Conservation (phyloP, 2,888 invertebrate species). For the Torymus aiolomorphi region DNA sequence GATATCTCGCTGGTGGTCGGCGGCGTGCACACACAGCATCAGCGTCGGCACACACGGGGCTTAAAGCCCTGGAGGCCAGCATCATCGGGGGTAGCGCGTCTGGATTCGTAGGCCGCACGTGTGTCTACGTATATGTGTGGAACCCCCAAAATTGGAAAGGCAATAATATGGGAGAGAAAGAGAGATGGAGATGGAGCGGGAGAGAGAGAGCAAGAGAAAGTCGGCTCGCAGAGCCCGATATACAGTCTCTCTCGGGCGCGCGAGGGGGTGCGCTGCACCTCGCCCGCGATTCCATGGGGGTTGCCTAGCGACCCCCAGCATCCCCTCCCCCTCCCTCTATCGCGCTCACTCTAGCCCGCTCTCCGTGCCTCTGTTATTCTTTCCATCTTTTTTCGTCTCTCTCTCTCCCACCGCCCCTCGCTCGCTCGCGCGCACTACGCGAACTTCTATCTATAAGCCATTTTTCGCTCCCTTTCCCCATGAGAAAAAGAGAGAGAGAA, state of each 20-base stretch:
- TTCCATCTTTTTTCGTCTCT: conserved; percentile 45
- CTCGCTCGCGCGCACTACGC: not conserved
- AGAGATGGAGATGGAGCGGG: conserved; percentile 20
- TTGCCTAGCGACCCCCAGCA: conserved; percentile 69
- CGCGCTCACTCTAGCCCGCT: conserved; percentile 10
- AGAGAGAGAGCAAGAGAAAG: not conserved
- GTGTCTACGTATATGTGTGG: conserved; percentile 46
- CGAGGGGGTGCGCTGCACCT: not conserved
- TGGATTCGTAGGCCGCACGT: not conserved
- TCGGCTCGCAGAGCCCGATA: not conserved
- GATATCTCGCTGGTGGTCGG: conserved; percentile 38
- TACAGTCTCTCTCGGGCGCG: conserved; percentile 40
- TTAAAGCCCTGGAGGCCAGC: conserved; percentile 48
- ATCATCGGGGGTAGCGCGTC: conserved; percentile 15
- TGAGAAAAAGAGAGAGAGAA: too few species aligned
- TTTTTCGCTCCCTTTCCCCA: not conserved
- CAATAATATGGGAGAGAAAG: conserved; percentile 66
- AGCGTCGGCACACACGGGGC: conserved; percentile 2
- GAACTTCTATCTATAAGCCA: conserved; percentile 5
- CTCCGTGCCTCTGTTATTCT: conserved; percentile 41
- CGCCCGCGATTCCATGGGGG: conserved; percentile 64
- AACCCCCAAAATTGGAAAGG: conserved; percentile 71
- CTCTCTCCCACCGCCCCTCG: conserved; percentile 25
- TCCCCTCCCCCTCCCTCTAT: conserved; percentile 36
- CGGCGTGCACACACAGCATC: too few species aligned